A percentile compares a stretch with the other conserved stretches of the same genome.
Evolutionary conservation across 2,888 invertebrate species (phyloP).

Genomic region (Selenia dentaria): DNA sequence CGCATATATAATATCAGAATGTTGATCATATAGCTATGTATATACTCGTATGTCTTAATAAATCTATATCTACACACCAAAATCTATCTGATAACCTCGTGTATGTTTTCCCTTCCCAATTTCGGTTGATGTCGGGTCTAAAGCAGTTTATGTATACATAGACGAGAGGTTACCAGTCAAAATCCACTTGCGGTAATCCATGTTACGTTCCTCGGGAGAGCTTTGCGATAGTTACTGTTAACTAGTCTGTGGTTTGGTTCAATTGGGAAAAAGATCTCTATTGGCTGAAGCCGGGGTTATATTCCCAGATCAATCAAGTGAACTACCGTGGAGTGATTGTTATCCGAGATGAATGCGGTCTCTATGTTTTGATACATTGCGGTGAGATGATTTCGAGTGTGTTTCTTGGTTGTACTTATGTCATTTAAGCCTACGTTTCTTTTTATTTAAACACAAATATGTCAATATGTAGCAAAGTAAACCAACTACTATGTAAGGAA

Average conservation of each 20-base stretch:
- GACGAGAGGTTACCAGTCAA: slow-evolving; percentile 25
- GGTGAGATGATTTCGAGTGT: neutral
- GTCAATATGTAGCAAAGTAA: no score
- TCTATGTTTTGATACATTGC: slow-evolving; percentile 36
- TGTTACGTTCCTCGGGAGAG: slow-evolving; percentile 48
- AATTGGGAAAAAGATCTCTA: slow-evolving; percentile 74
- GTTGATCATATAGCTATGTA: no score
- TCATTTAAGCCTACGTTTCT: no score
- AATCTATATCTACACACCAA: no score
- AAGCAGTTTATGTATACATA: slow-evolving; percentile 11
- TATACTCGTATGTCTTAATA: no score
- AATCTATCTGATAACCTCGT: no score
- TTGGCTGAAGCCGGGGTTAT: slow-evolving; percentile 65
- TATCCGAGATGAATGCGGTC: slow-evolving; percentile 47
- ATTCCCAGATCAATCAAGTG: slow-evolving; percentile 64
- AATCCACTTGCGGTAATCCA: slow-evolving; percentile 55
- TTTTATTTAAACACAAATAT: no score
- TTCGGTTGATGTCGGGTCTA: slow-evolving; percentile 8
- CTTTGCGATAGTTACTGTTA: slow-evolving; percentile 32
- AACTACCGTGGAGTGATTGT: slow-evolving; percentile 58
- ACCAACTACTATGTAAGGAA: no score
- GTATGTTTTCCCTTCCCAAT: neutral
- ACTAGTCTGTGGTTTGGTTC: slow-evolving; percentile 44
- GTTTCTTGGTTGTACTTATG: neutral
- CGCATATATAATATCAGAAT: no score